Conservation (phyloP, 2,888 invertebrate species). For the Patella pellucida region DNA sequence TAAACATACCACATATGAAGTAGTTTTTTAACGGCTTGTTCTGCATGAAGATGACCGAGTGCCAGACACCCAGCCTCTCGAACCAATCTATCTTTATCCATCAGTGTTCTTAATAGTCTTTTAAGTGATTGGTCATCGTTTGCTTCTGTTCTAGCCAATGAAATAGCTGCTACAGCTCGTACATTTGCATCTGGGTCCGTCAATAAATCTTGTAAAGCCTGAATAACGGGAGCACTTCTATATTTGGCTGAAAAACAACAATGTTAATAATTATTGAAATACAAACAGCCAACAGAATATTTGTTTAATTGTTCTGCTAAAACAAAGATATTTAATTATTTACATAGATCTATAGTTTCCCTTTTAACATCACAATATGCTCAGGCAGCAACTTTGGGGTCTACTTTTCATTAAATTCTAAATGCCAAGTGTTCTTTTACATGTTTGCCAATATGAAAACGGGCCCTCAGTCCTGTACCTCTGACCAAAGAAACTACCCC, state of each 20-base stretch:
- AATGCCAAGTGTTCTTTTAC: no score
- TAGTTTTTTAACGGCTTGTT: constrained; percentile 52
- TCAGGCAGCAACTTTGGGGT: no score
- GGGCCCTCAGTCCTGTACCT: no score
- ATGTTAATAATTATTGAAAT: not conserved
- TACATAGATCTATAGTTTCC: no score
- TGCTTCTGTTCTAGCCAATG: constrained; percentile 55
- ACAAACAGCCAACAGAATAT: not conserved
- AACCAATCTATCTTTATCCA: constrained; percentile 58
- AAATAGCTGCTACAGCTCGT: constrained; percentile 58
- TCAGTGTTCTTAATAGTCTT: constrained; percentile 45
- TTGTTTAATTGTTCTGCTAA: no score
- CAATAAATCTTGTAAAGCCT: constrained; percentile 55
- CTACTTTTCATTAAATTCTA: no score
- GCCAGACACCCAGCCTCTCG: constrained; percentile 61
- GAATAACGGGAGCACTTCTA: constrained; percentile 53
- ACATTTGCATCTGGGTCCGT: constrained; percentile 55
- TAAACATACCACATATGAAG: constrained; percentile 55
- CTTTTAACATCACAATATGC: no score
- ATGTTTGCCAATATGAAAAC: no score
- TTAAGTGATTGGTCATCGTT: constrained; percentile 43
- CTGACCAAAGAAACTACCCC: no score
- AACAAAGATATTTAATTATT: no score
- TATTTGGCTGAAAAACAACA: constrained; percentile 48
- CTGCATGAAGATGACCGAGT: constrained; percentile 53